phyloP scores from a whole-genome alignment of 2,797 vertebrate genomes.

The Etheostoma nigrum region DNA sequence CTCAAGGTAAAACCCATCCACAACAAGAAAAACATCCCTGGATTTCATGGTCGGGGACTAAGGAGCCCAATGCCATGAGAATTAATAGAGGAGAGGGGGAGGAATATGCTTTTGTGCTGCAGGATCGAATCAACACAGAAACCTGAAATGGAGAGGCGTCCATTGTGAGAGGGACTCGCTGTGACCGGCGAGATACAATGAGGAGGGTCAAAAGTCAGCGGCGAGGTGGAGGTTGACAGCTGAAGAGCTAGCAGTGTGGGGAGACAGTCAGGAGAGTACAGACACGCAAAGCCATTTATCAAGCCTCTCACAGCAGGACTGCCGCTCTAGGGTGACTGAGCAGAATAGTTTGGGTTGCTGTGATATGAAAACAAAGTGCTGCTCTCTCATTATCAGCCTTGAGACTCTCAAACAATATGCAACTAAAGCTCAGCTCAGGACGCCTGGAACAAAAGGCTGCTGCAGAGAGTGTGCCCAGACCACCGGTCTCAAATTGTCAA shows the following conservation, averaged over 20 bases:
- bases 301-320: constrained; percentile 45
- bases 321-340: constrained; percentile 22
- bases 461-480: constrained; percentile 58
- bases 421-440: constrained; percentile 36
- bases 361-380: constrained; percentile 30
- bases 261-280: constrained; percentile 57
- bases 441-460: constrained; percentile 61
- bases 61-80: constrained; percentile 28
- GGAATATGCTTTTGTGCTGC: constrained; percentile 52
- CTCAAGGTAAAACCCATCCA: constrained; percentile 65
- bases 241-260: constrained; percentile 63
- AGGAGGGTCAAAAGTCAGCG: constrained; percentile 72
- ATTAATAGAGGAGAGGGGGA: constrained; percentile 34
- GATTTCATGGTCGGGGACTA: constrained; percentile 38
- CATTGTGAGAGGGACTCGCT: constrained; percentile 66
- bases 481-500: constrained; percentile 58
- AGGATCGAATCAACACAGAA: constrained; percentile 65
- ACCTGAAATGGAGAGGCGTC: constrained; percentile 58
- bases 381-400: constrained; percentile 42
- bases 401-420: constrained; percentile 30
- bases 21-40: constrained; percentile 33
- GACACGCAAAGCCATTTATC: constrained; percentile 57
- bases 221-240: constrained; percentile 82
- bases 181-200: constrained; percentile 65
- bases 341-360: constrained; percentile 22